Percentiles rank a stretch among this genome's conserved stretches.
Evolutionary conservation across 2,797 vertebrate genomes (phyloP).

Genomic region (Pipistrellus pipistrellus): DNA sequence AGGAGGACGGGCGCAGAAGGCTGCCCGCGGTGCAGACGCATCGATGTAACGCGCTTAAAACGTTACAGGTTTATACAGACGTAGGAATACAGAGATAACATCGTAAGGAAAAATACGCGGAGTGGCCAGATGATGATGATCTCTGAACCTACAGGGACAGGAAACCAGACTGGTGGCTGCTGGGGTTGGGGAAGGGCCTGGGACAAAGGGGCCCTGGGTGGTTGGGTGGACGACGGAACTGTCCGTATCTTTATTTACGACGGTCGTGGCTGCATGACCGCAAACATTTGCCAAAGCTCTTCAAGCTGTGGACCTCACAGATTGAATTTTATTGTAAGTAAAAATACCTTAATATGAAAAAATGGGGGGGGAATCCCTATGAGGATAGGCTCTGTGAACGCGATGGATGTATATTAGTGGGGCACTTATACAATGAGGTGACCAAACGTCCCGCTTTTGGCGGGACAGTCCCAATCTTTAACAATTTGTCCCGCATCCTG

Average conservation of each 20-base stretch:
- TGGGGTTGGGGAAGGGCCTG: background rate
- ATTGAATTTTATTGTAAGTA: background rate
- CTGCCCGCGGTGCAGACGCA: rapidly evolving
- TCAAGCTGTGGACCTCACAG: background rate
- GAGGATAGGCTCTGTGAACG: background rate
- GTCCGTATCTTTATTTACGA: background rate
- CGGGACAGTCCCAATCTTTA: no score
- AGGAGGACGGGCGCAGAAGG: background rate
- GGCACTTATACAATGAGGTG: no score
- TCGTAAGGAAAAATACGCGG: no score
- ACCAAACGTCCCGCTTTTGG: no score
- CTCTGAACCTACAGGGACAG: background rate
- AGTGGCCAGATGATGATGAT: no score
- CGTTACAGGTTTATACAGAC: no score
- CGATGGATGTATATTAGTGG: background rate
- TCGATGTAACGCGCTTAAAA: background rate
- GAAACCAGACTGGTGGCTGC: background rate
- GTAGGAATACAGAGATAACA: no score
- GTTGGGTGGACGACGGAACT: background rate
- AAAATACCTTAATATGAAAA: background rate
- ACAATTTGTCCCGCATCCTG: no score
- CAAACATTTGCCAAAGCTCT: background rate
- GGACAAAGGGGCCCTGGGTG: background rate
- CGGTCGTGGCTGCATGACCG: background rate
- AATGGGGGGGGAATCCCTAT: no score